These are phyloP conservation scores for Porites australiensis DNA, from an alignment of 64 coral and sea anemone species.

Conservation along the genomic window DNA sequence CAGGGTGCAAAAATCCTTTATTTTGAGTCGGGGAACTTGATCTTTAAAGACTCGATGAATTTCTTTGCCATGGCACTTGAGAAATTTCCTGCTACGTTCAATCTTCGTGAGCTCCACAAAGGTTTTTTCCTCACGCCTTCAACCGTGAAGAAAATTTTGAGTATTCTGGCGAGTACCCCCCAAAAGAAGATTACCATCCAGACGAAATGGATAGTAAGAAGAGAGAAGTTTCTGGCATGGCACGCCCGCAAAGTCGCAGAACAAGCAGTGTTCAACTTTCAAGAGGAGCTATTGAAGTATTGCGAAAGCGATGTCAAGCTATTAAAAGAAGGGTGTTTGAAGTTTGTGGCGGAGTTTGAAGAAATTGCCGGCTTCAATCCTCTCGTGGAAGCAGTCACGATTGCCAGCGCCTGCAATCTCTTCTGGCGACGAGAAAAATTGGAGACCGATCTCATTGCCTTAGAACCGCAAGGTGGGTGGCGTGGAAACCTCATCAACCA, in stretches of 20 bases:
- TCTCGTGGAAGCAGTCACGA: constrained; percentile 1
- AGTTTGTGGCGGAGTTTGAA: not conserved
- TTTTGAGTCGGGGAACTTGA: not conserved
- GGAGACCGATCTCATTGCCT: not conserved
- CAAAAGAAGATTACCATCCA: not conserved
- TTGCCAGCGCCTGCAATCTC: not conserved
- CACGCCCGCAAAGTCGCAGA: not conserved
- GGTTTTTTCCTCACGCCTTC: constrained; percentile 67
- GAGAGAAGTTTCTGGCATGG: constrained; percentile 22
- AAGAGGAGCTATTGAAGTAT: not conserved
- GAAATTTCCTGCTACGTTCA: constrained; percentile 19
- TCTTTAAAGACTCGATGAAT: constrained; percentile 15
- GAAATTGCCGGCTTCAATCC: not conserved
- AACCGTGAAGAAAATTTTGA: not conserved
- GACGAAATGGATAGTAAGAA: not conserved
- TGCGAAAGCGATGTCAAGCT: constrained; percentile 5
- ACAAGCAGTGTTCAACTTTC: not conserved
- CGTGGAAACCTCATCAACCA: not conserved
- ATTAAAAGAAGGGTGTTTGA: not conserved
- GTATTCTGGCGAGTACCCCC: constrained; percentile 10
- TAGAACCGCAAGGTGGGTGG: not conserved
- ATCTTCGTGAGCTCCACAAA: not conserved
- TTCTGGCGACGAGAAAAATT: not conserved
- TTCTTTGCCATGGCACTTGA: constrained; percentile 33
- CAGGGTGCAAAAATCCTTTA: not conserved